Conservation (phyloP, 2,113 vertebrate genomes). For the Zootoca vivipara region DNA sequence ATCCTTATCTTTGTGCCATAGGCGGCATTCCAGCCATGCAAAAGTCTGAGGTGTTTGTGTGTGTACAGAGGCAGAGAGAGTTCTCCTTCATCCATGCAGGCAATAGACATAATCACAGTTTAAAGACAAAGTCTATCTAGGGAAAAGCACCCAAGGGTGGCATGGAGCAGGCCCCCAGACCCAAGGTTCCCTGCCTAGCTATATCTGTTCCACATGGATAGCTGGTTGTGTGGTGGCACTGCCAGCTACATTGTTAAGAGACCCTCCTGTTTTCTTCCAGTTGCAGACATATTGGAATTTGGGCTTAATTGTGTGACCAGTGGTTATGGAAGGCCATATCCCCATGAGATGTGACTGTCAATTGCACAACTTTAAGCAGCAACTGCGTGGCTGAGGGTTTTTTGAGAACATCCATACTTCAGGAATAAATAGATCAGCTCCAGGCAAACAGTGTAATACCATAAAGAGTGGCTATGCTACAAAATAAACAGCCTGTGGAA, state of each 20-base stretch:
- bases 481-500: conserved; percentile 30
- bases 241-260: background rate
- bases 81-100: no score
- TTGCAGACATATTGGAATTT: background rate
- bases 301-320: background rate
- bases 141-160: no score
- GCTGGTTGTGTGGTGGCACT: background rate
- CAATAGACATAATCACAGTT: no score
- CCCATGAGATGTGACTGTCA: no score
- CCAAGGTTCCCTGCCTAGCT: no score
- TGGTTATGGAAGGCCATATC: background rate
- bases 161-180: no score
- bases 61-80: no score
- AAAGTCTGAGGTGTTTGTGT: no score
- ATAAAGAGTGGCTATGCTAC: background rate
- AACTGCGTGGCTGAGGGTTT: background rate
- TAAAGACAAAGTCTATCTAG: no score
- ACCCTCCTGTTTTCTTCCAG: background rate
- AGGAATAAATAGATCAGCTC: background rate
- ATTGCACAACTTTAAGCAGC: background rate
- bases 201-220: background rate
- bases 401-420: background rate
- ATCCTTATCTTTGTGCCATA: no score
- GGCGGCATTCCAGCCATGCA: no score
- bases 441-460: background rate